Conservation (phyloP, 2,888 invertebrate genomes). For the Leptopilina drosophilae region DNA sequence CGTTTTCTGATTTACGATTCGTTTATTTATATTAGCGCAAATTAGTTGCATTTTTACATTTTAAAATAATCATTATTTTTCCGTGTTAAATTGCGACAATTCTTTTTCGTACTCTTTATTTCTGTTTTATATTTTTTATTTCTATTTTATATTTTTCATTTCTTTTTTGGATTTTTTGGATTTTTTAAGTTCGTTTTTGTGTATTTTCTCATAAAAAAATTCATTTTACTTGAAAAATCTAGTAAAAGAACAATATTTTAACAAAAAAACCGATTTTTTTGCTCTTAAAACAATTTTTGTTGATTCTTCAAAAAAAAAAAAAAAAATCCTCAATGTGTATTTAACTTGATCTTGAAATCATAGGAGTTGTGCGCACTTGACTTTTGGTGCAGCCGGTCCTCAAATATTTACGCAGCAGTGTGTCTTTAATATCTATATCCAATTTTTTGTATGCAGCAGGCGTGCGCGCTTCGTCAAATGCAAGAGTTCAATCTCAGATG, state of each 20-base stretch:
- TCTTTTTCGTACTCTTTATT: too few relatives aligned
- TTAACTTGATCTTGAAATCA: constrained; percentile 24
- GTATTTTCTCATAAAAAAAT: too few relatives aligned
- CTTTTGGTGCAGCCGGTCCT: constrained; percentile 59
- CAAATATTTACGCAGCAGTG: constrained; percentile 65
- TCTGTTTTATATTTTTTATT: too few relatives aligned
- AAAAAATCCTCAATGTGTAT: background rate
- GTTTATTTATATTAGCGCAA: background rate
- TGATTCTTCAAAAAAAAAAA: background rate
- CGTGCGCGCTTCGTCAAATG: background rate
- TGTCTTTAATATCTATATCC: constrained; percentile 48
- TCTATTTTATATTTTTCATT: too few relatives aligned
- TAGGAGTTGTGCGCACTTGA: background rate
- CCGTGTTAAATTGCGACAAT: too few relatives aligned
- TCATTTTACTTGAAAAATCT: too few relatives aligned
- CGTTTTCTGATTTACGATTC: background rate
- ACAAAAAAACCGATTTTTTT: background rate
- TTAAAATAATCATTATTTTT: too few relatives aligned
- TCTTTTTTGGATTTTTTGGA: too few relatives aligned
- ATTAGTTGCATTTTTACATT: background rate
- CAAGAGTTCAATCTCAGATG: background rate
- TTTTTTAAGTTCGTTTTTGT: too few relatives aligned
- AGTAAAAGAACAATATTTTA: too few relatives aligned
- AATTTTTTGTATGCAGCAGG: constrained; percentile 1
- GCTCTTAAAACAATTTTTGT: background rate